Evolutionary conservation across 2,888 invertebrate species (phyloP), one percentile per base, ranked within the genome.

Genomic region (Lymantria monacha): DNA sequence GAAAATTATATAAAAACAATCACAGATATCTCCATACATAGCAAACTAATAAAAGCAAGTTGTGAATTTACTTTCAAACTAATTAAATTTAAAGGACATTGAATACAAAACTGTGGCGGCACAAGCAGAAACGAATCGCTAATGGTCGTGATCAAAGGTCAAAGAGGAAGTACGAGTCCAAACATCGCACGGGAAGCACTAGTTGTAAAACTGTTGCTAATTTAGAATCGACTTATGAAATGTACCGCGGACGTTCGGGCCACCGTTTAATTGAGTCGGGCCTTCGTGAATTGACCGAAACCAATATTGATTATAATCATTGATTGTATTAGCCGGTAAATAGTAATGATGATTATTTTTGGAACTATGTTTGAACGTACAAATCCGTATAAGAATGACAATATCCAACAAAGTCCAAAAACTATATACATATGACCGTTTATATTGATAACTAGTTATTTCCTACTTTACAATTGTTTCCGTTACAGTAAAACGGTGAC

Each of bases 141-240:
- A 45, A 41, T 31, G 42, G 10, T 13, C 11, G 13, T 36, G 55
- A 48, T 36, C 45, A 48, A 51, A 49, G 49, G 46, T 50, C 49
- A 47, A 55, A 49, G 30, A 60, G 76, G 76, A 76, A 72, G 61
- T 60, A 42, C 41, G 46, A 66, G 56, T 69, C 63, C 61, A 76
- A 76, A 74, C 76, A 76, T 50, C 46, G 55, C 51, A 50, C 59
- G 55, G 65, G 66, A 72, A 22, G 22, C 5, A 22, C 22, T 3
- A 72, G 69, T 55, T 52, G 55, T 72, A 66, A 68, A 68, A 64
- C 53, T 45, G 54, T 53, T 54, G 66, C 69, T 66, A 70, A 71
- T 66, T 71, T 56, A 53, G 67, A 61, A 42, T 44, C 49, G 46
- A 45, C 58, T 59, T 65, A 64, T 68, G 61, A 57, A 65, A 61